A percentile compares a stretch with the other conserved stretches of the same genome.
Conservation (phyloP, 2,113 vertebrate species). For the Hyla sarda region DNA sequence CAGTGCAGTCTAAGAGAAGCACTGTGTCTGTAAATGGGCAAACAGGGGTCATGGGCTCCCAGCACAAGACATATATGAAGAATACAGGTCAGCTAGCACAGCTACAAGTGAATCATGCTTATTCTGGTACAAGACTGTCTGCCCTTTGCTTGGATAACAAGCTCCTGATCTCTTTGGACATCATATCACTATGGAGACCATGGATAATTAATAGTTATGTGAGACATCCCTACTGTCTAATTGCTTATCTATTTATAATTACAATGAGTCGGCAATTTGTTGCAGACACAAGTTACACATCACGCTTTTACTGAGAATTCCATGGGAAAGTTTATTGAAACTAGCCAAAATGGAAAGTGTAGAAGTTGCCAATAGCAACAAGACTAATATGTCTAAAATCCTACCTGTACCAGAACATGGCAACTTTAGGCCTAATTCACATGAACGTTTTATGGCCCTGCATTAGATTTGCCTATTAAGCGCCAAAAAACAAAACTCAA, state of each 20-base stretch:
- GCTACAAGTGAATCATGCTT: background rate
- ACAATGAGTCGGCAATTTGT: conserved; percentile 13
- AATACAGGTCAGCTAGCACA: background rate
- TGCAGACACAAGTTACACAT: conserved; percentile 1
- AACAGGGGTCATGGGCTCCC: background rate
- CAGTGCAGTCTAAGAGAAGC: too few species aligned
- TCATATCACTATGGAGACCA: conserved; percentile 27
- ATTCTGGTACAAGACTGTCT: background rate
- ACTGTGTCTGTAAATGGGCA: too few species aligned
- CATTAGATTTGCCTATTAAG: too few species aligned
- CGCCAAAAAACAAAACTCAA: too few species aligned
- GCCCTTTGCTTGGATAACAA: conserved; percentile 26
- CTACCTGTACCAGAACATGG: background rate
- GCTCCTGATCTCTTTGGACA: conserved; percentile 28
- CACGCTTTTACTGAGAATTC: background rate
- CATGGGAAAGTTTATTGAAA: background rate
- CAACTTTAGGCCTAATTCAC: background rate
- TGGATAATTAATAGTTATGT: conserved; percentile 55
- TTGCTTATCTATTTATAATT: conserved; percentile 45
- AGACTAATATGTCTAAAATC: background rate
- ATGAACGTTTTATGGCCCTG: too few species aligned
- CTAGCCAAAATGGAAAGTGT: background rate
- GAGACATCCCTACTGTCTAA: conserved; percentile 46
- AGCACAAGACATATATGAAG: background rate
- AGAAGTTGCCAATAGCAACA: background rate